phyloP scores from a whole-genome alignment of 1,140 invertebrate species.

The Parapsyche elsis region DNA sequence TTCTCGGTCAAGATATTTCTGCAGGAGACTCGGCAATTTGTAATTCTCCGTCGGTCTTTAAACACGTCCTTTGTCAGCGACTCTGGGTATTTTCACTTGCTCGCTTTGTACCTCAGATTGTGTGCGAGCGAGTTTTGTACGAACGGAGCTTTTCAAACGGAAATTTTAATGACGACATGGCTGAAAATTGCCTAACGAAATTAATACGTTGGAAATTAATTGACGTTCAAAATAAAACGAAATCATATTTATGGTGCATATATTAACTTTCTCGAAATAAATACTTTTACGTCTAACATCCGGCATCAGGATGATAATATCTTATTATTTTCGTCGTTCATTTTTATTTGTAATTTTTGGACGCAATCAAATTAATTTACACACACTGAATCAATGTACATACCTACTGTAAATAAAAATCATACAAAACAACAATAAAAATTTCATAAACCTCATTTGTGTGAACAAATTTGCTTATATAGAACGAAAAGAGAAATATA shows the following conservation, averaged over 20 bases:
- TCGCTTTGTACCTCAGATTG: not conserved
- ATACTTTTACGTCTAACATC: no score
- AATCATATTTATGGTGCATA: no score
- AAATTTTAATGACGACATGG: not conserved
- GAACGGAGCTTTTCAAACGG: not conserved
- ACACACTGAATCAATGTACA: no score
- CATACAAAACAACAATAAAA: not conserved
- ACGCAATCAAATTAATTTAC: no score
- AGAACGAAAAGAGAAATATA: not conserved
- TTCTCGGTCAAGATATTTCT: slow-evolving; percentile 19
- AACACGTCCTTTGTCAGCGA: not conserved
- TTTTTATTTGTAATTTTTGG: no score
- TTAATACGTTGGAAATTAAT: no score
- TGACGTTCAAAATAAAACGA: no score
- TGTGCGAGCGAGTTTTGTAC: not conserved
- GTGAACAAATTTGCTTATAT: slow-evolving; percentile 20
- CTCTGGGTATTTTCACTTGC: not conserved
- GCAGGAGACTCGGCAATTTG: slow-evolving; percentile 23
- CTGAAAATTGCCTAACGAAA: no score
- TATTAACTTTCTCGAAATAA: no score
- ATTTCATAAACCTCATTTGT: slow-evolving; percentile 18
- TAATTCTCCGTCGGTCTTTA: slow-evolving; percentile 1
- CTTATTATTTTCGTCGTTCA: no score
- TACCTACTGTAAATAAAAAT: no score
- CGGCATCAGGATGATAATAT: no score